Percentiles rank a stretch among this genome's conserved stretches.
These are phyloP conservation scores for Enteromius paludinosus DNA, from an alignment of 2,797 vertebrate genomes.

Conservation along the genomic window DNA sequence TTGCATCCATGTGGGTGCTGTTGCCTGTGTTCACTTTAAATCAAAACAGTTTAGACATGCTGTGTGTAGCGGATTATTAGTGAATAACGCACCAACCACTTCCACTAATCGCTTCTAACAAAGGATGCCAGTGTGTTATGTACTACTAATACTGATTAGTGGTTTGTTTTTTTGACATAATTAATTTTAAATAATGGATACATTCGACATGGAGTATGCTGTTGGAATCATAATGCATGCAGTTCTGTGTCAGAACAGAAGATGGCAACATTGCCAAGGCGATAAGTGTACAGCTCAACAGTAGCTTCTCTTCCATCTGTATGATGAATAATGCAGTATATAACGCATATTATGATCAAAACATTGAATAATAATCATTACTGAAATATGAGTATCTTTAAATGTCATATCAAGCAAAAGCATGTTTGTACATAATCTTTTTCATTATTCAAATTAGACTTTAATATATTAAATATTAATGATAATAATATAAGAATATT, in stretches of 20 bases:
- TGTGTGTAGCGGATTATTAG: no score
- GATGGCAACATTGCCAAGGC: conserved; percentile 66
- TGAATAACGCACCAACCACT: background rate
- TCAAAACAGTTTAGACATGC: no score
- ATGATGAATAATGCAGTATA: background rate
- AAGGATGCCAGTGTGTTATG: background rate
- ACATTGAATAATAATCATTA: background rate
- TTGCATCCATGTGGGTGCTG: background rate
- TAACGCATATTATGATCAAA: background rate
- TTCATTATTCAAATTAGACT: background rate
- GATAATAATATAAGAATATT: background rate
- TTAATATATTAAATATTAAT: no score
- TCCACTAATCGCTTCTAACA: background rate
- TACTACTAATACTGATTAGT: background rate
- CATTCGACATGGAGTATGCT: background rate
- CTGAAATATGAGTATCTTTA: background rate
- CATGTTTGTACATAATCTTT: background rate
- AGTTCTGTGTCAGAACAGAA: conserved; percentile 56
- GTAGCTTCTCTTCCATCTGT: background rate
- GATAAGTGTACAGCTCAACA: background rate
- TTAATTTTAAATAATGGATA: background rate
- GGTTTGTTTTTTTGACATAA: background rate
- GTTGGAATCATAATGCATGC: conserved; percentile 21
- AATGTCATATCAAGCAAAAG: background rate
- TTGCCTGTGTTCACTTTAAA: background rate